These are phyloP conservation scores for Fistularia commersonii DNA, from an alignment of 2,797 vertebrate species.

Conservation along the genomic window DNA sequence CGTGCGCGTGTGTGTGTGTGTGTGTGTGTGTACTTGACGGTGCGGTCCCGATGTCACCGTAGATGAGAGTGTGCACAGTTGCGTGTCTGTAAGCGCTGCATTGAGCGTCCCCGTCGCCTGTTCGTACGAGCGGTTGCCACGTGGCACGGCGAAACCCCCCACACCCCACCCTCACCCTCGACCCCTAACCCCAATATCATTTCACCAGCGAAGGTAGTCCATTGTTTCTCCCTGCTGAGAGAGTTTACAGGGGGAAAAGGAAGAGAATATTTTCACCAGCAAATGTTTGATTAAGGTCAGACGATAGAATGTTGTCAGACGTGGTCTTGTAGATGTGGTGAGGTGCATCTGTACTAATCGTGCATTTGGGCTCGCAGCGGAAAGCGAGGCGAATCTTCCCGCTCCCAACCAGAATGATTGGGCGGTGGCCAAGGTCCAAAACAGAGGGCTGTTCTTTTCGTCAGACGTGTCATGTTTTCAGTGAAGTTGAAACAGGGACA, in stretches of 20 bases:
- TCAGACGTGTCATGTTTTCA: too few species aligned
- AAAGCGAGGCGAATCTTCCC: too few species aligned
- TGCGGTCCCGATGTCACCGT: neutral
- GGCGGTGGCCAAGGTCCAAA: too few species aligned
- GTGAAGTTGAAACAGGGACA: too few species aligned
- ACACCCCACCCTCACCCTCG: neutral
- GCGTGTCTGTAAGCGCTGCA: conserved; percentile 7
- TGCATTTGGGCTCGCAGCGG: too few species aligned
- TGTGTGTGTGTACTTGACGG: neutral
- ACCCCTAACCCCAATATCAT: conserved; percentile 9
- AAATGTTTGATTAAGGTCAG: conserved; percentile 25
- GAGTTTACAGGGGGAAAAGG: neutral
- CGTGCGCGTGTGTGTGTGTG: too few species aligned
- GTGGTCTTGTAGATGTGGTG: conserved; percentile 3
- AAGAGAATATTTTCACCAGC: conserved; percentile 52
- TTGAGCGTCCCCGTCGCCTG: neutral
- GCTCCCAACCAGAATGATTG: too few species aligned
- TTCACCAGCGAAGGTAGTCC: conserved; percentile 27
- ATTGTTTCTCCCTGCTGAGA: conserved; percentile 17
- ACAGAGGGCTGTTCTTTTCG: too few species aligned
- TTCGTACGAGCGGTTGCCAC: too few species aligned
- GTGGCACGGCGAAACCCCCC: too few species aligned
- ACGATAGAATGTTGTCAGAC: neutral
- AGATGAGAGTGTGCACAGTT: conserved; percentile 1
- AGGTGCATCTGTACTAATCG: too few species aligned